Base-by-base conservation (phyloP, 1,140 invertebrate species). In the Lasioglossum baleicum region DNA sequence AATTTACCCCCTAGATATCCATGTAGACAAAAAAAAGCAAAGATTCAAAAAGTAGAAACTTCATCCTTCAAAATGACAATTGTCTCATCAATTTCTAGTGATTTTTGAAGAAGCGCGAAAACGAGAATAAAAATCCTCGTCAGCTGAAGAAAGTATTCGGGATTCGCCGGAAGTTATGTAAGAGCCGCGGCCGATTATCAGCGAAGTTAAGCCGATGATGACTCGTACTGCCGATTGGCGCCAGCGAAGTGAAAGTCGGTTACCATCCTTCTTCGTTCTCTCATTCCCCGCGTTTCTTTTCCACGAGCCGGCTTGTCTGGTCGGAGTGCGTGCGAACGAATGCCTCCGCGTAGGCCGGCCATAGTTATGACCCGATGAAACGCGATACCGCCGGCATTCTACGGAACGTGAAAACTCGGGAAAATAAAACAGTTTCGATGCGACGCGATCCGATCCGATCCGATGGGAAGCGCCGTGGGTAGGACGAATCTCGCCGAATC, bases 231-330 rank as follows among this genome's bases (percentile, higher is more conserved):
- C 60, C 80, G 80, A 84, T 82, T 76, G 74, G 76, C 80, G 76
- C 80, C 80, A 53, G 20, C 56, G 31, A 67, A 88, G 86, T 87
- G 86, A 88, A 88, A 88, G 86, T 88, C 64, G 80, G 65, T 68
- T 80, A 63, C 53, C 76, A 75, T 84, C 82, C 75, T 81, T 42
- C 83, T 83, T 61, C 40, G 64, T 82, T 78, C 80, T 68, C 69
- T 79, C 81, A 65, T 81, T 81, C 75, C 73, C 75, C 81, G 44
- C 42, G 51, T 77, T 79, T 76, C 71, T 58, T 75, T 69, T 74
- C 58, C 70, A 51, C 40, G 61, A n/a, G 31, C 42, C 67, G n/a
- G 40, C 61, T 17, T 20, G 58, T 61, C 42, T 63, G 51, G 20
- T 35, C 51, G 56, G 26, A 40, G 26, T 42, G 67, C 74, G 74